Evolutionary conservation across 2,113 vertebrate genomes (phyloP), one percentile per base, ranked within the genome.

Genomic region (Rostratula benghalensis): DNA sequence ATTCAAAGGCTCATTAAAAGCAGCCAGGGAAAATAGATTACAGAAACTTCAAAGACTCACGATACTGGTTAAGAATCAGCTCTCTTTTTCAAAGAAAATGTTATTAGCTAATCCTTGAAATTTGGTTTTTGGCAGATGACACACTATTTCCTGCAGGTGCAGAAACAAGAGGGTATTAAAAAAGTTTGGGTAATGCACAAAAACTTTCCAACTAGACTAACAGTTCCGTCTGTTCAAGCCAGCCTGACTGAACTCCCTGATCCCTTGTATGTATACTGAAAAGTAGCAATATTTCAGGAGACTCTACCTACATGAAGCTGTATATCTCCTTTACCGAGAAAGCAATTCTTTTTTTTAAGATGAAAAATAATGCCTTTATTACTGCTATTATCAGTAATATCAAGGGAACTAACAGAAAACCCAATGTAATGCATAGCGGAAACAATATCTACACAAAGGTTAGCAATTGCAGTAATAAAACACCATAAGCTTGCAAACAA

Each of bases 101-200:
- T 95, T 96, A 89, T 97, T 96, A 96, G 91, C 94, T 97, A 97
- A 97, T 96, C 95, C 93, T 96, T 96, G 91, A 96, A 95, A 96
- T 94, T 92, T 94, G 81, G n/a, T 25, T 15, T 96, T 92, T 97
- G 96, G 96, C 95, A 94, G 95, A 95, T 94, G 94, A 94, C 89
- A 93, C n/a, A 89, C 59, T 91, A 73, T 89, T 96, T 97, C 94
- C 96, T 96, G 95, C 96, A 97, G 95, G 91, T 97, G 94, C 91
- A 96, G 89, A 87, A 96, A 43, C 24, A 84, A 92, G 86, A 46
- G 10, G 16, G n/a, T 46, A n/a, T 93, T 96, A 87, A 84, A 94
- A 92, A 76, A 78, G 45, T 96, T 94, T 84, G 87, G 83, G 74
- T 92, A 87, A 83, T 31, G 10, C 53, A 68, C 41, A 82, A 50